Base-by-base conservation (phyloP, 2,797 vertebrate genomes). In the Meda fulgida region DNA sequence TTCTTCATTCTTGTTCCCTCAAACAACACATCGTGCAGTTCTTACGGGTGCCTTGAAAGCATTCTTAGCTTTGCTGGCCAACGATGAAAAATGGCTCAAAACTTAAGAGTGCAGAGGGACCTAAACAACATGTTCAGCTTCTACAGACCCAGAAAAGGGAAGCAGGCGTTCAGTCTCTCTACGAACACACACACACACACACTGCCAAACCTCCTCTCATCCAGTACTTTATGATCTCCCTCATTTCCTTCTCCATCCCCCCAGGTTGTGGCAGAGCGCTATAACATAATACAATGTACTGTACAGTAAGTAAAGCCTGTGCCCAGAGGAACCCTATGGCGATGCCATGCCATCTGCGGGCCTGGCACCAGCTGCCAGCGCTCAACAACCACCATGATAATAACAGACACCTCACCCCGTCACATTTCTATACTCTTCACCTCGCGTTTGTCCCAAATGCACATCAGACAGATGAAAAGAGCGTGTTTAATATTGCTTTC, bases 301-400 rank as follows among this genome's bases (percentile, higher is more conserved):
- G 87, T 92, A 93, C 91, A 94, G 93, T 93, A 89, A 86, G 90
- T 93, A 89, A 85, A 90, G 89, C 88, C 87, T 89, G 91, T 86
- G 92, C 92, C 87, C 89, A 90, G 90, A 88, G 86, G 48, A 87
- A 87, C 81, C 90, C 88, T 86, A 92, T 89, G 85, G 92, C 86
- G 79, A 91, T 79, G 89, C 89, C 83, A 86, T 26, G 87, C 87
- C 89, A 88, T 89, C 88, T 89, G 86, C 21, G 60, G 81, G 73
- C 81, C 85, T 89, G 87, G 81, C 86, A 85, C 84, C 84, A 71
- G 81, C 84, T 85, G 84, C 71, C 71, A 75, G 46, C 80, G 71
- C 71, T 67, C 55, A n/a, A 69, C 80, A 67, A 55, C 77, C 66
- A 81, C 48, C 77, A n/a, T 26, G 18, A 79, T 60, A 69, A 84